Evolutionary conservation across 2,797 vertebrate genomes (phyloP).

Genomic region (Mormyrus proboscirostris): DNA sequence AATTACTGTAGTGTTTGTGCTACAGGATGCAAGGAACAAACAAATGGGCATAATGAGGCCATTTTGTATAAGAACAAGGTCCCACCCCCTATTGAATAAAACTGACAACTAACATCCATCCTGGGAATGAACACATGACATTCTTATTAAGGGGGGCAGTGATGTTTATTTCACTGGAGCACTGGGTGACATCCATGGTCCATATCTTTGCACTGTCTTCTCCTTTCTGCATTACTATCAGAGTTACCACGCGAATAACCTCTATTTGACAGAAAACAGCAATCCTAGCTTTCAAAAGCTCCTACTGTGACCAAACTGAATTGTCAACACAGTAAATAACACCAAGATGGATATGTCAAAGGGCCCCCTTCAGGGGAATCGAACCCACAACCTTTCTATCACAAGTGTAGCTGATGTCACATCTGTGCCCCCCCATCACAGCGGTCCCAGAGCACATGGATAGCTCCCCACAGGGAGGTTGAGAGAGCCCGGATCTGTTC

Average conservation of each 20-base stretch:
- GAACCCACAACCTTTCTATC: not conserved
- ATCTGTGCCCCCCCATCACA: not conserved
- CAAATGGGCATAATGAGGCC: not conserved
- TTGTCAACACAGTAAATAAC: not conserved
- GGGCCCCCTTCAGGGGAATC: not conserved
- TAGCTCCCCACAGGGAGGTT: conserved; percentile 26
- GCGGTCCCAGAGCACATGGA: conserved; percentile 15
- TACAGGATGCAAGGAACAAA: not conserved
- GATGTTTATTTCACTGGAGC: not conserved
- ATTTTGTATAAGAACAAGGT: not conserved
- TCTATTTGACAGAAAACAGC: not conserved
- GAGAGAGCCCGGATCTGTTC: conserved; percentile 44
- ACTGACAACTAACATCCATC: not conserved
- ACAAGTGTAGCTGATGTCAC: not conserved
- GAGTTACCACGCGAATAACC: not conserved
- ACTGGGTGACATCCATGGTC: not conserved
- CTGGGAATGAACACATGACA: not conserved
- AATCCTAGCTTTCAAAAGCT: not conserved
- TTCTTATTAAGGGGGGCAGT: not conserved
- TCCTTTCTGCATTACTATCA: not conserved
- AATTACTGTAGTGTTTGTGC: not conserved
- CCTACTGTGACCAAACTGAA: not conserved
- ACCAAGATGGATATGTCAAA: not conserved
- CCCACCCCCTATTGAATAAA: not conserved
- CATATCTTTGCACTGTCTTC: not conserved